Percentiles rank a stretch among this genome's conserved stretches.
phyloP scores from a whole-genome alignment of 2,888 invertebrate species.

The Xestoiulus laeticollis region DNA sequence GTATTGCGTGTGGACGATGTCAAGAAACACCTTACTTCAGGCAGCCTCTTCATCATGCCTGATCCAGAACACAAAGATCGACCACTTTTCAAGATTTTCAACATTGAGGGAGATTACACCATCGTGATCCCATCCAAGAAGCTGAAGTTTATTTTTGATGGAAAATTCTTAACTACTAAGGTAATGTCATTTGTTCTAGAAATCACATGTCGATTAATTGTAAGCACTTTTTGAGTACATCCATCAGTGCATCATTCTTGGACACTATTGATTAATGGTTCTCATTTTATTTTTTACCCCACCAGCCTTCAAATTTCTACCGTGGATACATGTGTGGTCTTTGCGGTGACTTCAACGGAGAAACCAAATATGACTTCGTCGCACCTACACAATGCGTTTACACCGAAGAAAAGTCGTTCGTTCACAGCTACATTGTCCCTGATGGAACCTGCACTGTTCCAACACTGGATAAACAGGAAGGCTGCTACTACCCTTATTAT shows the following conservation, averaged over 20 bases:
- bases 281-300: background rate
- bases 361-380: conserved; percentile 58
- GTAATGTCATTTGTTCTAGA: too few relatives aligned
- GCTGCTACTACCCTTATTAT: conserved; percentile 48
- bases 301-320: conserved; percentile 57
- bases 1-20: conserved; percentile 51
- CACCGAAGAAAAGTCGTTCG: conserved; percentile 44
- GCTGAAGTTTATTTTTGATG: conserved; percentile 55
- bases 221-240: too few relatives aligned
- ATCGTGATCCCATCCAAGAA: conserved; percentile 51
- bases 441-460: conserved; percentile 52
- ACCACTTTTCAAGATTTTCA: conserved; percentile 36
- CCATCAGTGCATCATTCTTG: background rate
- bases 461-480: background rate
- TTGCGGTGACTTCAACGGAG: conserved; percentile 60
- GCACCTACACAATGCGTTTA: conserved; percentile 57
- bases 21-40: background rate
- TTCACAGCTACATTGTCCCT: conserved; percentile 53
- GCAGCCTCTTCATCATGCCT: conserved; percentile 28
- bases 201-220: too few relatives aligned
- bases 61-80: conserved; percentile 11
- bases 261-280: background rate
- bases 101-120: conserved; percentile 46
- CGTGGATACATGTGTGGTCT: conserved; percentile 59
- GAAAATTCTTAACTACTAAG: conserved; percentile 53